phyloP scores from a whole-genome alignment of 2,888 invertebrate species.

The Nezara viridula region DNA sequence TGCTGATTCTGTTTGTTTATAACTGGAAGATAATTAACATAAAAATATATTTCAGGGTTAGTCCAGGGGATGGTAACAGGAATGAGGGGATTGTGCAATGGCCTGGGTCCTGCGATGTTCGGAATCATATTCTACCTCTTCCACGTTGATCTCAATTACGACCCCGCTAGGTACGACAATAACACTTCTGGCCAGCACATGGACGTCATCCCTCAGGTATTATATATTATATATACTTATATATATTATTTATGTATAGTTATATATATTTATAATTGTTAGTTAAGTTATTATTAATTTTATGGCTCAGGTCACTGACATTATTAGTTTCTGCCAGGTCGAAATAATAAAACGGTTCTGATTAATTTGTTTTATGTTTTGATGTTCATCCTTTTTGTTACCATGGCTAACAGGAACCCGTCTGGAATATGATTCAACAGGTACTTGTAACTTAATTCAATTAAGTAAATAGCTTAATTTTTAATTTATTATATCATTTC shows the following conservation, averaged over 20 bases:
- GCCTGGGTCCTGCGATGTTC: conserved; percentile 98
- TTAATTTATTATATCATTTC: neutral
- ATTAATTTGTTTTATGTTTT: conserved; percentile 51
- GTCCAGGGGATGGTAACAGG: conserved; percentile 99
- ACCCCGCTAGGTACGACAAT: conserved; percentile 72
- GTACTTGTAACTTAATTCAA: conserved; percentile 60
- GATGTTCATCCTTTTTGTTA: conserved; percentile 57
- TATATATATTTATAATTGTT: neutral
- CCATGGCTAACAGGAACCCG: conserved; percentile 65
- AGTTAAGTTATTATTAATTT: neutral
- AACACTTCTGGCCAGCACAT: conserved; percentile 71
- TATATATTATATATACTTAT: neutral
- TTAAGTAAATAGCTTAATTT: conserved; percentile 26
- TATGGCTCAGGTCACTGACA: neutral
- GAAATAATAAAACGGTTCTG: conserved; percentile 24
- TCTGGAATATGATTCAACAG: conserved; percentile 66
- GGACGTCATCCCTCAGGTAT: conserved; percentile 72
- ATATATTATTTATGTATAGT: too few species aligned
- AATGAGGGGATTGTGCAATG: conserved; percentile 97
- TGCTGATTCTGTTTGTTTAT: neutral
- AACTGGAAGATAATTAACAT: too few species aligned
- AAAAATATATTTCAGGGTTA: conserved; percentile 72
- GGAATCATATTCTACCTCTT: conserved; percentile 99
- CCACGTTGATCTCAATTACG: conserved; percentile 95
- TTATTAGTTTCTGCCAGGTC: conserved; percentile 34